phyloP scores from a whole-genome alignment of 2,888 invertebrate species.

The Dascillus cervinus region DNA sequence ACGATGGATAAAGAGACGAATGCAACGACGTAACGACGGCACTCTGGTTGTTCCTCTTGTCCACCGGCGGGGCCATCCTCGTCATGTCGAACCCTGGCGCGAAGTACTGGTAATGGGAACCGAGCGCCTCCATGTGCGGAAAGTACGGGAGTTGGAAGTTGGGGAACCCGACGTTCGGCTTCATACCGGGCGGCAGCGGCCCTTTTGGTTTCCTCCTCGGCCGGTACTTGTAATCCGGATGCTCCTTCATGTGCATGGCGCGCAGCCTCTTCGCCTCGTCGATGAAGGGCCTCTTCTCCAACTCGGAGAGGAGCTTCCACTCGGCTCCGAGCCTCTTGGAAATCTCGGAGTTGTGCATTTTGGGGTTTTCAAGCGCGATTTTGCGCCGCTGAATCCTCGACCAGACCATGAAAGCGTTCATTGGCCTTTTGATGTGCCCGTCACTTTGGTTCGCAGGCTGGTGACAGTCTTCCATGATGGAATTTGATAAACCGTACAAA shows the following conservation, averaged over 20 bases:
- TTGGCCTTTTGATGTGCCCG: slow-evolving; percentile 88
- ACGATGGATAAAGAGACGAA: slow-evolving; percentile 61
- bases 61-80: slow-evolving; percentile 36
- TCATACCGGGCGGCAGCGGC: slow-evolving; percentile 45
- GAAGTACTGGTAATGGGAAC: slow-evolving; percentile 64
- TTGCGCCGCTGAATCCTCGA: slow-evolving; percentile 84
- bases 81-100: slow-evolving; percentile 57
- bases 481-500: slow-evolving; percentile 29
- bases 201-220: slow-evolving; percentile 79
- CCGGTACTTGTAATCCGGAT: slow-evolving; percentile 86
- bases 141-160: slow-evolving; percentile 60
- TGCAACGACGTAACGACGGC: slow-evolving; percentile 63
- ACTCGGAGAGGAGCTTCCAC: slow-evolving; percentile 83
- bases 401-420: slow-evolving; percentile 99
- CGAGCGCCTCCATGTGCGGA: slow-evolving; percentile 49
- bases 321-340: slow-evolving; percentile 87
- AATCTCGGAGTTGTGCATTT: slow-evolving; percentile 86
- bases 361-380: slow-evolving; percentile 91
- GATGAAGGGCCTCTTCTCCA: slow-evolving; percentile 87
- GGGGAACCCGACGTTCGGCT: slow-evolving; percentile 46
- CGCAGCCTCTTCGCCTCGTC: slow-evolving; percentile 89
- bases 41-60: slow-evolving; percentile 42
- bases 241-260: slow-evolving; percentile 83
- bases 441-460: slow-evolving; percentile 36
- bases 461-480: slow-evolving; percentile 36